phyloP scores from a whole-genome alignment of 2,797 vertebrate species.

The Enteromius thamalakanensis region DNA sequence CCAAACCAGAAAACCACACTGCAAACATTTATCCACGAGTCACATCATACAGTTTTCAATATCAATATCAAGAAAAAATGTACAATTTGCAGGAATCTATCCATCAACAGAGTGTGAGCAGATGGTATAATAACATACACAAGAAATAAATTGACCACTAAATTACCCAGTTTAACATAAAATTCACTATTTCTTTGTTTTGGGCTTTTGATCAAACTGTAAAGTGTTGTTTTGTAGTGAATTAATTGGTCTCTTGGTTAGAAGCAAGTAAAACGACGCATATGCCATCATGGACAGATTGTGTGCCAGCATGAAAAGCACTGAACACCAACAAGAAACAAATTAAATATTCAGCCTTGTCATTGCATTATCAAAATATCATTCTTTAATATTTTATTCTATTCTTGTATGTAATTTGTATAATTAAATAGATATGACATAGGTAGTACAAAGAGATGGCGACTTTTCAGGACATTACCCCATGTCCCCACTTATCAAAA shows the following conservation, averaged over 20 bases:
- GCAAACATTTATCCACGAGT: constrained; percentile 42
- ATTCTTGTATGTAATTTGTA: not conserved
- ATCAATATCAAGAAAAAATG: not conserved
- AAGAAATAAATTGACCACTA: not conserved
- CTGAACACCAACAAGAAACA: not conserved
- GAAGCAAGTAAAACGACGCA: too few relatives aligned
- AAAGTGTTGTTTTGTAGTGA: not conserved
- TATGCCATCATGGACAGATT: not conserved
- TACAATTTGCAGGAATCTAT: not conserved
- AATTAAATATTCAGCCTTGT: too few relatives aligned
- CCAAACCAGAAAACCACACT: constrained; percentile 98
- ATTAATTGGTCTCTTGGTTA: not conserved
- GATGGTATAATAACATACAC: not conserved
- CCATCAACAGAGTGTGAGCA: not conserved
- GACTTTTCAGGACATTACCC: too few relatives aligned
- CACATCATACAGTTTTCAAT: not conserved
- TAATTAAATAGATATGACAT: too few relatives aligned
- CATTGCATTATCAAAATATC: not conserved
- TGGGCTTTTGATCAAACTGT: too few relatives aligned
- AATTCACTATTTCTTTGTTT: not conserved
- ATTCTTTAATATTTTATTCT: not conserved
- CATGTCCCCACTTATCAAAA: too few relatives aligned
- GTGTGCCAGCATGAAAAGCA: not conserved
- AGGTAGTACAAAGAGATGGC: too few relatives aligned
- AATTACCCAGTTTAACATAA: not conserved